Percentiles rank a stretch among this genome's conserved stretches.
Conservation (phyloP, 2,113 vertebrate genomes). For the Gobiocypris rarus region DNA sequence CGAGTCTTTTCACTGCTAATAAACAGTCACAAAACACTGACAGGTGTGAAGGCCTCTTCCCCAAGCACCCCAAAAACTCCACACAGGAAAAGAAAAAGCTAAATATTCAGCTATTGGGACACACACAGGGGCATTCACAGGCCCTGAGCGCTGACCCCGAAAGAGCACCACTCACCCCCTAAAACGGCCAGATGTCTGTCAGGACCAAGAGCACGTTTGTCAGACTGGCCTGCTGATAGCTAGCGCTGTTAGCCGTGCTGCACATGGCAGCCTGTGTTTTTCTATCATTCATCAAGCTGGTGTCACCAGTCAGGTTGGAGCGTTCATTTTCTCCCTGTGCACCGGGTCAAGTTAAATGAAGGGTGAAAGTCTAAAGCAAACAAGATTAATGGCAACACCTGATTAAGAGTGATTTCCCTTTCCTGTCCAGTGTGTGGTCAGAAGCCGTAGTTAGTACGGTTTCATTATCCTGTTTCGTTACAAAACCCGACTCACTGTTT, state of each 20-base stretch:
- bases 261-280: constrained; percentile 75
- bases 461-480: constrained; percentile 68
- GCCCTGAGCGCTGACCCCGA: constrained; percentile 66
- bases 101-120: constrained; percentile 61
- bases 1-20: constrained; percentile 44
- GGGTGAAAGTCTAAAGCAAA: constrained; percentile 73
- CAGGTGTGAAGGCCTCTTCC: constrained; percentile 70
- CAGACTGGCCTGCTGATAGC: constrained; percentile 13
- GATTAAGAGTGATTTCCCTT: constrained; percentile 79
- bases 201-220: constrained; percentile 7
- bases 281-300: constrained; percentile 76
- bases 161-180: constrained; percentile 51
- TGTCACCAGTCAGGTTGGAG: constrained; percentile 78
- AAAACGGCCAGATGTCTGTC: constrained; percentile 69
- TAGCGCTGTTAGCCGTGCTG: constrained; percentile 13
- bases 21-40: constrained; percentile 62
- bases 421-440: constrained; percentile 79
- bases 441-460: constrained; percentile 72
- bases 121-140: constrained; percentile 36
- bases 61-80: constrained; percentile 33
- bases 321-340: constrained; percentile 76
- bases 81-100: constrained; percentile 59
- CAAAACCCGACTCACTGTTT: constrained; percentile 38
- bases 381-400: constrained; percentile 78
- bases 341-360: constrained; percentile 70